A percentile compares a stretch with the other conserved stretches of the same genome.
These are phyloP conservation scores for Caenorhabditis sp. DNA, from an alignment of 2,888 invertebrate species.

Conservation along the genomic window DNA sequence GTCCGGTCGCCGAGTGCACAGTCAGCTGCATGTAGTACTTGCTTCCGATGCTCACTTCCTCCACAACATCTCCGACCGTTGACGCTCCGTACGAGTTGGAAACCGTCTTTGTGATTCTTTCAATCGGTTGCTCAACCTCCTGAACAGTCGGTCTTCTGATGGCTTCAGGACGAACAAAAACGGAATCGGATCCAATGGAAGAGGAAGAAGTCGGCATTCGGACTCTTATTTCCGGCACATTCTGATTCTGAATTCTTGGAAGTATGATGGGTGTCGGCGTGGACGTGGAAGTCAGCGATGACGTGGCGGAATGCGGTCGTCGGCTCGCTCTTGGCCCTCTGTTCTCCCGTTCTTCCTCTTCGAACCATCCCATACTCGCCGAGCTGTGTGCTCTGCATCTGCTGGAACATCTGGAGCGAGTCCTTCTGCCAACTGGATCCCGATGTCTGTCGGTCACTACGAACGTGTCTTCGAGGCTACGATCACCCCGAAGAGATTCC, in stretches of 20 bases:
- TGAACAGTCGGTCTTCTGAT: neutral
- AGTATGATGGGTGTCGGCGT: neutral
- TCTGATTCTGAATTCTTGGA: neutral
- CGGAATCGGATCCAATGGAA: slow-evolving; percentile 47
- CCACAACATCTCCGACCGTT: slow-evolving; percentile 28
- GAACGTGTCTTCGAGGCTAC: slow-evolving; percentile 49
- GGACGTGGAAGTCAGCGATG: neutral
- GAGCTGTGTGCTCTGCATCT: slow-evolving; percentile 48
- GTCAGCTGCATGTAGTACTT: slow-evolving; percentile 54
- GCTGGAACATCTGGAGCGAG: slow-evolving; percentile 56
- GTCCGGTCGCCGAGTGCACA: slow-evolving; percentile 59
- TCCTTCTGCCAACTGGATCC: slow-evolving; percentile 14
- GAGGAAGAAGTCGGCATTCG: slow-evolving; percentile 7
- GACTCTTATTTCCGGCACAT: neutral
- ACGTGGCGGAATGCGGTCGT: slow-evolving; percentile 13
- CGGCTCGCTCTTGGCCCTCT: neutral
- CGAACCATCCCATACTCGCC: neutral
- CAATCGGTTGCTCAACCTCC: neutral
- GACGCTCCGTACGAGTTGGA: slow-evolving; percentile 31
- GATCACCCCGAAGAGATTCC: slow-evolving; percentile 45
- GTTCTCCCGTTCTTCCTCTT: neutral
- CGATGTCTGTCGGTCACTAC: slow-evolving; percentile 17
- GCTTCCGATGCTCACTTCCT: slow-evolving; percentile 37
- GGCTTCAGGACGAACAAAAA: slow-evolving; percentile 8
- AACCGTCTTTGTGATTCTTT: slow-evolving; percentile 7